A percentile compares a stretch with the other conserved stretches of the same genome.
These are phyloP conservation scores for Danio rerio DNA, from an alignment of 2,113 vertebrate species.

Conservation along the genomic window DNA sequence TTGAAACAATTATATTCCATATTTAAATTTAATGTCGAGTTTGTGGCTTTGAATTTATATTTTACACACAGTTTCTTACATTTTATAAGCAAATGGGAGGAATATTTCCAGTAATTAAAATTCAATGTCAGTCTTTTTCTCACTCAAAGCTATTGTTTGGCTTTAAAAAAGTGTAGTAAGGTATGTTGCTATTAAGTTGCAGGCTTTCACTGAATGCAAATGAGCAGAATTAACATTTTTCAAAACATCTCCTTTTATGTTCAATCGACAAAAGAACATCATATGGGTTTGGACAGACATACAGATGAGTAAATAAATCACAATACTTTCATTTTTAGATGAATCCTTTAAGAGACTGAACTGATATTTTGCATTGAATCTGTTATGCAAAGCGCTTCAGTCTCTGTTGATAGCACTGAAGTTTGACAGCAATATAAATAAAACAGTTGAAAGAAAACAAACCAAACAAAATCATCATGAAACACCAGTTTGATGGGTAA, in stretches of 20 bases:
- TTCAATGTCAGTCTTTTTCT: neutral
- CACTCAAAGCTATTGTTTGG: neutral
- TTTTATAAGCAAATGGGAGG: neutral
- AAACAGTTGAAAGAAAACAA: constrained; percentile 58
- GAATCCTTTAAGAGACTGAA: neutral
- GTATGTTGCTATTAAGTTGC: neutral
- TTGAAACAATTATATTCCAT: neutral
- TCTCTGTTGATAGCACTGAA: constrained; percentile 53
- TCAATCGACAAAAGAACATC: neutral
- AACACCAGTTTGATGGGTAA: constrained; percentile 8
- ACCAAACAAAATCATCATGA: constrained; percentile 47
- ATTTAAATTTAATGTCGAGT: neutral
- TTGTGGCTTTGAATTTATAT: neutral
- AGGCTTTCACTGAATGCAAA: neutral
- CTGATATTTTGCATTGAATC: neutral
- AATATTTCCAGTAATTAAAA: neutral
- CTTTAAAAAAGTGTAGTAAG: neutral
- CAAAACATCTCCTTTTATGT: neutral
- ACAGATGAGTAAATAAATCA: constrained; percentile 9
- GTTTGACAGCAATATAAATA: constrained; percentile 61
- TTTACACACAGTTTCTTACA: neutral
- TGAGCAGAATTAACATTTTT: neutral
- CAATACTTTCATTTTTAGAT: neutral
- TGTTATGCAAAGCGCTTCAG: constrained; percentile 60
- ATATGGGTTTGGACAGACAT: neutral